Conservation (phyloP, 2,888 invertebrate species). For the Dolichomitus sp. region DNA sequence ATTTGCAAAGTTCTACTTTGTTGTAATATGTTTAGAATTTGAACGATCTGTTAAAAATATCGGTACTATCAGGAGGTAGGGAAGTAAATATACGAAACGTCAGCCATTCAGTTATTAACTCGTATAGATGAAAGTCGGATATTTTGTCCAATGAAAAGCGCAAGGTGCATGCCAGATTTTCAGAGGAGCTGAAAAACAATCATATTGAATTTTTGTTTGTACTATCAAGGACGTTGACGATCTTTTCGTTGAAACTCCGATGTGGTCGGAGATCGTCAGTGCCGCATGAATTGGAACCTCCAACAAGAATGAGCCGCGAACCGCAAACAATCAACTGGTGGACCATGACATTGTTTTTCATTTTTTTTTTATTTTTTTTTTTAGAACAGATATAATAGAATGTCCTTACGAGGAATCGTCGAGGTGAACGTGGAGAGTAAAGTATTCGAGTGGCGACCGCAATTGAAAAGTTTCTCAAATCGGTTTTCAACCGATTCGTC, state of each 20-base stretch:
- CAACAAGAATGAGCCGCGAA: slow-evolving; percentile 29
- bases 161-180: background rate
- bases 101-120: background rate
- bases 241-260: slow-evolving; percentile 23
- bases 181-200: background rate
- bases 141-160: background rate
- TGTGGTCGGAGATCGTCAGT: slow-evolving; percentile 19
- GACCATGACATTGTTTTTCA: slow-evolving; percentile 24
- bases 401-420: slow-evolving; percentile 31
- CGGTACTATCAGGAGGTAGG: too few relatives aligned
- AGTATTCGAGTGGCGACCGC: slow-evolving; percentile 34
- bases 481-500: slow-evolving; percentile 65
- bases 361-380: slow-evolving; percentile 9
- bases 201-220: background rate
- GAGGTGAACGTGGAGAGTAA: slow-evolving; percentile 10
- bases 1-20: too few relatives aligned
- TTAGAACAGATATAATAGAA: slow-evolving; percentile 24
- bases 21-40: too few relatives aligned
- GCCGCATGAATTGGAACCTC: slow-evolving; percentile 3
- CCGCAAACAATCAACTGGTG: slow-evolving; percentile 29
- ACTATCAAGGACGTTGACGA: slow-evolving; percentile 1
- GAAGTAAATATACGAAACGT: too few relatives aligned
- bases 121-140: background rate
- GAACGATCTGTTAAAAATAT: too few relatives aligned
- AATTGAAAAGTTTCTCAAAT: slow-evolving; percentile 64